Evolutionary conservation across 1,140 invertebrate genomes (phyloP).

Genomic region (Araneus ventricosus): DNA sequence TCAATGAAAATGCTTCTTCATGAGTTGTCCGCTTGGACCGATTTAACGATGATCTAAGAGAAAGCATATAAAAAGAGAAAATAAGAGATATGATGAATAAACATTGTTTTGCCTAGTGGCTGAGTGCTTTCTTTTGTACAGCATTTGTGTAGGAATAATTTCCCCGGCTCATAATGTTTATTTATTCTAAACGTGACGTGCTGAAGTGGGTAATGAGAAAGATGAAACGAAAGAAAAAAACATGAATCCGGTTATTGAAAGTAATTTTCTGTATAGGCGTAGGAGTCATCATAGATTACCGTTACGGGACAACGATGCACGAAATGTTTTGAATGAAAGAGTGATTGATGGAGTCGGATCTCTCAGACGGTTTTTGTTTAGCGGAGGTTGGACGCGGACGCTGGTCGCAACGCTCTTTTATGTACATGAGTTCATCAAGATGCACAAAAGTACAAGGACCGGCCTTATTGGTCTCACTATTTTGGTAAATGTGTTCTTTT

Average conservation of each 20-base stretch:
- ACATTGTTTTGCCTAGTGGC: not conserved
- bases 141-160: not conserved
- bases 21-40: not conserved
- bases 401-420: not conserved
- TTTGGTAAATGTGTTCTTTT: not conserved
- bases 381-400: not conserved
- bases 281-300: constrained; percentile 46
- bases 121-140: not conserved
- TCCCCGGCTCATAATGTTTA: constrained; percentile 6
- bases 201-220: constrained; percentile 33
- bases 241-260: constrained; percentile 38
- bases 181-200: constrained; percentile 52
- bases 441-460: constrained; percentile 53
- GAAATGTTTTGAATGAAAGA: constrained; percentile 40
- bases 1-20: not conserved
- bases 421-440: not conserved
- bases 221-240: constrained; percentile 46
- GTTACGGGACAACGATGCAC: not conserved
- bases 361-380: constrained; percentile 1
- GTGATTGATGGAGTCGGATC: constrained; percentile 3
- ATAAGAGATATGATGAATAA: not conserved
- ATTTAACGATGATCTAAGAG: constrained; percentile 12
- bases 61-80: not conserved
- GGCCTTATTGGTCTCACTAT: constrained; percentile 50
- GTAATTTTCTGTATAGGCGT: not conserved